Conservation (phyloP, 1,140 invertebrate species). For the Drosophila triauraria region DNA sequence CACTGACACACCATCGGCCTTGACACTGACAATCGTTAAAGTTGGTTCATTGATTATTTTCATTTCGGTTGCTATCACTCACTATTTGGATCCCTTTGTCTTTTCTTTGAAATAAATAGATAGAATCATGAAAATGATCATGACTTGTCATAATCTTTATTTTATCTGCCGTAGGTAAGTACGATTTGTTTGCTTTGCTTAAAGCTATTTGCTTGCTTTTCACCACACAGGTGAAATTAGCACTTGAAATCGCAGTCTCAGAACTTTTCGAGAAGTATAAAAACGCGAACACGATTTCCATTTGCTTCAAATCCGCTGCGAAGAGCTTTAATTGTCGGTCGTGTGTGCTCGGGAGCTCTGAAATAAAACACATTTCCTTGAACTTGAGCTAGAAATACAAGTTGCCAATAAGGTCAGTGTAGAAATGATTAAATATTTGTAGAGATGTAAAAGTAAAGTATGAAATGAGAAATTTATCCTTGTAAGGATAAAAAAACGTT, state of each 20-base stretch:
- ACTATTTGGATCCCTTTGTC: not conserved
- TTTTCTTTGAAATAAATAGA: not conserved
- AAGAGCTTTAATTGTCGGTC: slow-evolving; percentile 45
- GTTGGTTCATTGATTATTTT: not conserved
- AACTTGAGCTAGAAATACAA: slow-evolving; percentile 8
- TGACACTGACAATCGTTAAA: not conserved
- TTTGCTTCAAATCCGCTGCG: slow-evolving; percentile 12
- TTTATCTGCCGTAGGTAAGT: not conserved
- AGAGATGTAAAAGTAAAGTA: too few species aligned
- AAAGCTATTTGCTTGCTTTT: not conserved
- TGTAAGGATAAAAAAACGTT: too few species aligned
- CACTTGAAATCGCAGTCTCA: slow-evolving; percentile 11
- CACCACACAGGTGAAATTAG: slow-evolving; percentile 12
- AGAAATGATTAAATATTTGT: too few species aligned
- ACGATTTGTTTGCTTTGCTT: not conserved
- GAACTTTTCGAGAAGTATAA: slow-evolving; percentile 33
- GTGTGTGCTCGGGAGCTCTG: not conserved
- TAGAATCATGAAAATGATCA: slow-evolving; percentile 9
- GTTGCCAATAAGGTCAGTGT: slow-evolving; percentile 7
- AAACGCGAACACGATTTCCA: slow-evolving; percentile 13
- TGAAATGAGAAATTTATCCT: too few species aligned
- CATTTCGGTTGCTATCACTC: not conserved
- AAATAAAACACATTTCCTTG: slow-evolving; percentile 11
- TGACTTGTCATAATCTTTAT: not conserved
- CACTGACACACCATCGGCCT: not conserved